A percentile compares a stretch with the other conserved stretches of the same genome.
Conservation (phyloP, 2,113 vertebrate genomes). For the Dasyornis broadbenti region DNA sequence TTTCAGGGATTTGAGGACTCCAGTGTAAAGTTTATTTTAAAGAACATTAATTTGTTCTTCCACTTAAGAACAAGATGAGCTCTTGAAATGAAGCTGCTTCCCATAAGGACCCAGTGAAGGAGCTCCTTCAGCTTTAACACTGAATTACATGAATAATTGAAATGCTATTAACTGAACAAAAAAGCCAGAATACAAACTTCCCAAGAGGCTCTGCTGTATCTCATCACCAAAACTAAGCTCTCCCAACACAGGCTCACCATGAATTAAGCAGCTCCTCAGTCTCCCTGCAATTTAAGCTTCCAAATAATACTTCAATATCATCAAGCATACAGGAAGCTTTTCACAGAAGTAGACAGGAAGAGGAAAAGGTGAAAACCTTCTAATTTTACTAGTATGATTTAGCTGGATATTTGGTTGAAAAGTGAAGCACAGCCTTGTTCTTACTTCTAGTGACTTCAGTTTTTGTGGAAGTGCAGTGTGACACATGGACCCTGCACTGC, state of each 20-base stretch:
- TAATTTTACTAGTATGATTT: neutral
- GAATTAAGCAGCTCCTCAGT: neutral
- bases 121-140: constrained; percentile 36
- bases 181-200: neutral
- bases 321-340: neutral
- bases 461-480: neutral
- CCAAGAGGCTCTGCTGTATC: neutral
- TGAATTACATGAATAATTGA: constrained; percentile 46
- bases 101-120: constrained; percentile 25
- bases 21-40: constrained; percentile 25
- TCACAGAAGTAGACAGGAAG: neutral
- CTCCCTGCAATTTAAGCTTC: neutral
- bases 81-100: constrained; percentile 46
- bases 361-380: neutral
- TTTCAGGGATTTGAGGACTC: neutral
- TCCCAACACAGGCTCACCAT: neutral
- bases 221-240: neutral
- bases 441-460: neutral
- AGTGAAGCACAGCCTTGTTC: neutral
- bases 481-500: neutral
- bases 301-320: neutral
- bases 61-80: constrained; percentile 38
- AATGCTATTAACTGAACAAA: constrained; percentile 16
- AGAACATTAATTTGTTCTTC: constrained; percentile 40
- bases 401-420: neutral